Evolutionary conservation across 1,140 invertebrate species (phyloP).

Genomic region (Telenomus remus): DNA sequence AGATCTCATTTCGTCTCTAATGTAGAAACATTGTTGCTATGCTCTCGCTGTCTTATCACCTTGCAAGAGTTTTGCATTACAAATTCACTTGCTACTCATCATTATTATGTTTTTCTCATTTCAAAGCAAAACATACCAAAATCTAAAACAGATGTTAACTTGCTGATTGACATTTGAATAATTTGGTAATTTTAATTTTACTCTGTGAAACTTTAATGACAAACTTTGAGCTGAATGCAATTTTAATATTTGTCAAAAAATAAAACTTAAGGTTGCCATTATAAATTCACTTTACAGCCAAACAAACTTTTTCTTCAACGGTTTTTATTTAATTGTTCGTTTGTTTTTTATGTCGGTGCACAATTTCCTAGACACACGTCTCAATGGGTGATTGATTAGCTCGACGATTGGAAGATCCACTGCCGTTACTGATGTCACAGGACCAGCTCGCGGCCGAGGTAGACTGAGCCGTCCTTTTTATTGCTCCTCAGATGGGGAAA

Average conservation of each 20-base stretch:
- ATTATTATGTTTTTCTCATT: too few relatives aligned
- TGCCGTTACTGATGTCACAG: slow-evolving; percentile 66
- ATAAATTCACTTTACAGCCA: too few relatives aligned
- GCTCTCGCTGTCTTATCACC: slow-evolving; percentile 34
- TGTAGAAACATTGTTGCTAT: slow-evolving; percentile 42
- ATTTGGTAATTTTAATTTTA: too few relatives aligned
- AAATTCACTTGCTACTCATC: slow-evolving; percentile 4
- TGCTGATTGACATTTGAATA: too few relatives aligned
- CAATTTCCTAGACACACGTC: slow-evolving; percentile 17
- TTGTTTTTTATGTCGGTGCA: not conserved
- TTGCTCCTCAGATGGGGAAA: slow-evolving; percentile 20
- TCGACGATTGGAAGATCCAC: slow-evolving; percentile 67
- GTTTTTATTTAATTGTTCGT: not conserved
- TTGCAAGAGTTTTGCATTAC: slow-evolving; percentile 12
- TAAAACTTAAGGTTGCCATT: too few relatives aligned
- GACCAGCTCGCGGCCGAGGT: slow-evolving; percentile 34
- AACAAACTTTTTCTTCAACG: too few relatives aligned
- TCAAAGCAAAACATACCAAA: too few relatives aligned
- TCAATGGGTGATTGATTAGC: slow-evolving; percentile 70
- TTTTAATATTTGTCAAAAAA: too few relatives aligned
- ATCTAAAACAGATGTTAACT: too few relatives aligned
- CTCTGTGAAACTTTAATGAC: too few relatives aligned
- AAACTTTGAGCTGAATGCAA: too few relatives aligned
- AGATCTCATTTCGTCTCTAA: slow-evolving; percentile 52
- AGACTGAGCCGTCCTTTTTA: slow-evolving; percentile 23